Base-by-base conservation (phyloP, 92 coral and sea anemone genomes). In the Palythoa heliodiscus region DNA sequence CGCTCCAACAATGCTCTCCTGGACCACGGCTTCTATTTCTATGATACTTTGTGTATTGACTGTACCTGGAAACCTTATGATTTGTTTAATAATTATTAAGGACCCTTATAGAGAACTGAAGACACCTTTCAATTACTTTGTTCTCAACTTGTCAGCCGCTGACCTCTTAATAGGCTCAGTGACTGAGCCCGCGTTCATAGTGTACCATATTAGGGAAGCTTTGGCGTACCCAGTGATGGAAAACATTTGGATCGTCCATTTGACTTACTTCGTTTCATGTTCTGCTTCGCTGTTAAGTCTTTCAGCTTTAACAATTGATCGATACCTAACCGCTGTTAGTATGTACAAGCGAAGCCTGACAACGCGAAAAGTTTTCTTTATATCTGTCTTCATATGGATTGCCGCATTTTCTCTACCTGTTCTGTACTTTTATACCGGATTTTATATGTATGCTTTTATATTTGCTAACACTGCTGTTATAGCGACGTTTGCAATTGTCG, bases 111-210 rank as follows among this genome's bases (percentile, higher is more conserved):
- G 78, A 16, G 87, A 95, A 75, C 91, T 95, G 40, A 71, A 88
- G 66, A 86, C 95, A n/a, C 93, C 97, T 35, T 95, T 95, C 69
- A 93, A 95, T 90, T 95, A 90, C 78, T 95, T 95, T 48, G 93
- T 94, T 9, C 88, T 93, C 78, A 95, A 95, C 58, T 85, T 95
- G 50, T 97, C 98, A 8, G 75, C 95, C 76, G 92, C 98, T 25
- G 98, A 95, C 87, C 87, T 92, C 39, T 70, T 92, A 15, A 89
- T 95, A 7, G 98, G 98, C 39, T 64, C 86, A 54, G 52, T 95
- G 10, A 86, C 98, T 29, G 97, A 95, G 63, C 98, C 98, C n/a
- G 92, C 92, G 0, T 93, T 91, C 29, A 83, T 93, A 12, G 91
- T 89, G 58, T 92, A 87, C 73, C 98, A 95, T 77, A 76, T 90